Base-by-base conservation (phyloP, 2,797 vertebrate genomes). In the Arctocebus calabarensis region DNA sequence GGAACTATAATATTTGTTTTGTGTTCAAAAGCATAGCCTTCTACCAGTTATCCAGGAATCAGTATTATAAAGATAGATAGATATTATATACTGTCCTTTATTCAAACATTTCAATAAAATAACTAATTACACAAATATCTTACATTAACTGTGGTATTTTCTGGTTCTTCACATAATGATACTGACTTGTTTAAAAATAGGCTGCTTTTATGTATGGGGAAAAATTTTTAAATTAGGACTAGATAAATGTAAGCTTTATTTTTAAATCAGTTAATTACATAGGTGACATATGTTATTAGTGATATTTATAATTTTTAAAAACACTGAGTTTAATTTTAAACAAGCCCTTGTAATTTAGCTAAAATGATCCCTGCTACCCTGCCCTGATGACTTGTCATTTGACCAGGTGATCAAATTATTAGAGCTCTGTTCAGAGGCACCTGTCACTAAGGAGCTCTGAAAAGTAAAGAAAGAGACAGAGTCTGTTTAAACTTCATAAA, bases 1-100 rank as follows among this genome's bases (percentile, higher is more conserved):
- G 95, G 96, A 98, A 98, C 97, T 98, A 97, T 98, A 97, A 97
- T 97, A 95, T 96, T 97, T 98, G 96, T 98, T 98, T 86, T 98
- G 96, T 98, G 95, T 97, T 98, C 97, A 98, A 98, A 98, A 97
- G 94, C 98, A 97, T 96, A 96, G 81, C 92, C 93, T 96, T 94
- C 96, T 98, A 90, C 73, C 97, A 94, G 91, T 87, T 88, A 87
- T 43, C 97, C 96, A 96, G 94, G 97, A 97, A 90, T 79, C 55
- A 43, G 88, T 97, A 95, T 92, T 97, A 94, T 96, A 91, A 96
- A 98, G 37, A 96, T 94, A 91, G 96, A 48, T 74, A 40, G 81
- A 94, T 97, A 90, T 97, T 3, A 22, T 32, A 64, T 37, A 34
- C 45, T 78, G 88, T 84, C 43, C 74, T 95, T 89, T 88, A 94